These are phyloP conservation scores for Acholoe squamosa DNA, from an alignment of 2,888 invertebrate species.

Conservation along the genomic window DNA sequence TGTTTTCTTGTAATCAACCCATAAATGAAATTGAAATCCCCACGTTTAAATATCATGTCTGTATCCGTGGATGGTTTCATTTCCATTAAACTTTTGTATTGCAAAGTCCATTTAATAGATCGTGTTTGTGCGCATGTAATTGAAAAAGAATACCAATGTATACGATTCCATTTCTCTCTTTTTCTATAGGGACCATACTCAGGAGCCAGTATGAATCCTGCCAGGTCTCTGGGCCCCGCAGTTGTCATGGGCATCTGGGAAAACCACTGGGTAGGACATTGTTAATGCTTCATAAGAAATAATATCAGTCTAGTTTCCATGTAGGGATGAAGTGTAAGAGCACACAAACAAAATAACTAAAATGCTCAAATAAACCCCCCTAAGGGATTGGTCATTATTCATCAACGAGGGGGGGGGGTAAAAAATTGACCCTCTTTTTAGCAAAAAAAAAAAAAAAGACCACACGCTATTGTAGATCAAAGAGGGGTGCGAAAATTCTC, in stretches of 20 bases:
- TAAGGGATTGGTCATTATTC: too few species aligned
- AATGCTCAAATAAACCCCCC: too few species aligned
- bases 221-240: slow-evolving; percentile 44
- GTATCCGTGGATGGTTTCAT: not conserved
- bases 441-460: too few species aligned
- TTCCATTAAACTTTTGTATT: not conserved
- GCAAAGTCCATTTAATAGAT: not conserved
- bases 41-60: not conserved
- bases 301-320: too few species aligned
- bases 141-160: not conserved
- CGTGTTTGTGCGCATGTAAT: not conserved
- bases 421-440: too few species aligned
- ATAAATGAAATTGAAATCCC: not conserved
- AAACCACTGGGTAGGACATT: slow-evolving; percentile 55
- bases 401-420: too few species aligned
- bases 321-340: too few species aligned
- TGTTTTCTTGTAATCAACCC: not conserved
- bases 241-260: slow-evolving; percentile 31
- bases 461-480: too few species aligned
- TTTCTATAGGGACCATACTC: not conserved
- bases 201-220: slow-evolving; percentile 56
- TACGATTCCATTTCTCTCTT: not conserved
- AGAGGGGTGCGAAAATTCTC: too few species aligned
- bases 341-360: too few species aligned
- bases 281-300: too few species aligned